Percentiles rank a stretch among this genome's conserved stretches.
These are phyloP conservation scores for Oopsacas minuta DNA, from an alignment of 37 sponge, comb jelly and placozoan genomes.

Conservation along the genomic window DNA sequence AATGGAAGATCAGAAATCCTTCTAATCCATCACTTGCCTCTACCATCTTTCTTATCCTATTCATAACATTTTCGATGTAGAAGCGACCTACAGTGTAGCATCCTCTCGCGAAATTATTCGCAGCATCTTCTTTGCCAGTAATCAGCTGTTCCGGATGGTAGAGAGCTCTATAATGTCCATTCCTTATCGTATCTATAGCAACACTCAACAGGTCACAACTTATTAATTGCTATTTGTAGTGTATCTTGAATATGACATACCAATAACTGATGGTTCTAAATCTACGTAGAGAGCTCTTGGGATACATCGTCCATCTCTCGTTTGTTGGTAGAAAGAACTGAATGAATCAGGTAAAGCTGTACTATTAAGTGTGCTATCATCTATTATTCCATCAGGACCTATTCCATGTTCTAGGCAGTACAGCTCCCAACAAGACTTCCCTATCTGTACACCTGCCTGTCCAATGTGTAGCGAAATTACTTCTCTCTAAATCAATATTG, in stretches of 20 bases:
- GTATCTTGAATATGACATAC: too few relatives aligned
- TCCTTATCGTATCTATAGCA: not conserved
- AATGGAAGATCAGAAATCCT: not conserved
- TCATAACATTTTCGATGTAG: not conserved
- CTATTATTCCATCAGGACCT: not conserved
- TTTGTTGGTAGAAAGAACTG: constrained; percentile 8
- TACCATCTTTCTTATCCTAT: constrained; percentile 4
- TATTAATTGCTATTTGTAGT: not conserved
- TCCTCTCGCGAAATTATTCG: not conserved
- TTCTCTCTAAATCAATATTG: not conserved
- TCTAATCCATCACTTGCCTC: not conserved
- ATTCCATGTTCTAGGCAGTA: constrained; percentile 10
- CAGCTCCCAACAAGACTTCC: not conserved
- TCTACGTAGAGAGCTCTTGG: not conserved
- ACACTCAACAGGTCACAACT: not conserved
- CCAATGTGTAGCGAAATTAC: not conserved
- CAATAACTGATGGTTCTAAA: constrained; percentile 9
- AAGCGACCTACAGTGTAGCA: not conserved
- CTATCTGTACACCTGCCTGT: constrained; percentile 2
- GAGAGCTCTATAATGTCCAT: not conserved
- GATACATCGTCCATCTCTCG: not conserved
- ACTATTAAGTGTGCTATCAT: not conserved
- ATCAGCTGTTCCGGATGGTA: constrained; percentile 12
- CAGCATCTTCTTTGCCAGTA: not conserved
- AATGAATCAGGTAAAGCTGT: not conserved